Base-by-base conservation (phyloP, 2,797 vertebrate species). In the Acrossocheilus fasciatus region DNA sequence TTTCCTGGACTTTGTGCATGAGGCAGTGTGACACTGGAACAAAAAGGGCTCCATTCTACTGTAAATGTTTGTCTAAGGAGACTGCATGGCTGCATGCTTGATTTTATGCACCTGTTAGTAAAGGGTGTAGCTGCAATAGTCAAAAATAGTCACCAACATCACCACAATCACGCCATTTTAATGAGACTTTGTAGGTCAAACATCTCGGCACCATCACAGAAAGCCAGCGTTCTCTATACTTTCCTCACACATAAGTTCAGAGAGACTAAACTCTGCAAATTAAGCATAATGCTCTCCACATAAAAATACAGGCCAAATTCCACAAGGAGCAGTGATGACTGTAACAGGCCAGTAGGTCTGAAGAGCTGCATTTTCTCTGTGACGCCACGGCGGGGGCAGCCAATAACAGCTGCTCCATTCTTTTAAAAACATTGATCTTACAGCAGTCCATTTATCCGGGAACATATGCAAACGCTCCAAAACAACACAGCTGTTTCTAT, bases 401-500 rank as follows among this genome's bases (percentile, higher is more conserved):
- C 84, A 89, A 87, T 50, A 90, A 85, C 70, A 90, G 87, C 81
- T 81, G 85, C 52, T 36, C 50, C 3, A 62, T 80, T 72, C 52
- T 62, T 85, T 30, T 59, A 30, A 80, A 73, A 80, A 80, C 76
- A 79, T 79, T 80, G 52, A 80, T 85, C 84, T 72, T 85, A 79
- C 64, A 59, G 75, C 83, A 86, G 75, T 84, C 66, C 77, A 69
- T 87, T 74, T 84, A 76, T 78, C 84, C 84, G 52, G 84, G 69
- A 89, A 89, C 70, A 54, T 84, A 89, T 77, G 82, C 82, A 87
- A 84, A 84, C 59, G 72, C 81, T 83, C 68, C 73, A 88, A 91
- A 91, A 87, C 88, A 90, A 81, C 83, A 81, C 30, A 23, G 59
- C 50, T 45, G 79, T 89, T 84, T 81, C 90, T 50, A 86, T 85